Base-by-base conservation (phyloP, 1,140 invertebrate species). In the Solenopsis fugax region DNA sequence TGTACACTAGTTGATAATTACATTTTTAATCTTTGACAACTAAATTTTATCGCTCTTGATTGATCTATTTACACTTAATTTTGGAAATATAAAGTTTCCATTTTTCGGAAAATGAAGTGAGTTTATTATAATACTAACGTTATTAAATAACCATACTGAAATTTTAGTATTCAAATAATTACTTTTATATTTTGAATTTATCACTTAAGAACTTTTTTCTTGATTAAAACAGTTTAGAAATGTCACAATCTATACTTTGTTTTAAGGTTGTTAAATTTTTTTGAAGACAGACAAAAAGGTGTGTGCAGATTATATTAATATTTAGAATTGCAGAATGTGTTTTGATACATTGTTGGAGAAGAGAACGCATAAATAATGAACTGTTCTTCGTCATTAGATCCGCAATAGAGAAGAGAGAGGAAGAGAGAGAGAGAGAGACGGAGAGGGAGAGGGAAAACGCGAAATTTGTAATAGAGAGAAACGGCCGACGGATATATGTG, bases 401-500 rank as follows among this genome's bases (percentile, higher is more conserved):
- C 48, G 41, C 50, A 56, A 50, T 34, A 45, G 50, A 76, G 67
- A 60, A 0, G 75, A 50, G 52, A 69, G 50, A 54, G 90, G 29
- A 91, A 67, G 48, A 24, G 80, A 84, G 24, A 93, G 94, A 94
- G 94, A 2, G 29, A 92, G 52, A 69, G 50, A 54, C 89, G 29
- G 91, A 67, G 48, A 24, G 80, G 75, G 24, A 93, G 94, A 94
- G 94, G 29, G 29, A 92, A 94, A 94, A 94, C 90, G 88, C 75
- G 92, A 94, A 93, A 94, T 94, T 94, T 92, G 94, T 94, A 94
- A 93, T 93, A 92, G 93, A 93, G 94, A 94, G 93, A 93, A 94
- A 93, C 91, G 24, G 34, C 88, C 91, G 91, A 21, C 89, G 92
- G 86, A 94, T 95, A 95, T 95, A 94, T 91, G 48, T 71, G 93